These are phyloP conservation scores for Bos taurus DNA, from an alignment of 2,113 vertebrate species.

Conservation along the genomic window DNA sequence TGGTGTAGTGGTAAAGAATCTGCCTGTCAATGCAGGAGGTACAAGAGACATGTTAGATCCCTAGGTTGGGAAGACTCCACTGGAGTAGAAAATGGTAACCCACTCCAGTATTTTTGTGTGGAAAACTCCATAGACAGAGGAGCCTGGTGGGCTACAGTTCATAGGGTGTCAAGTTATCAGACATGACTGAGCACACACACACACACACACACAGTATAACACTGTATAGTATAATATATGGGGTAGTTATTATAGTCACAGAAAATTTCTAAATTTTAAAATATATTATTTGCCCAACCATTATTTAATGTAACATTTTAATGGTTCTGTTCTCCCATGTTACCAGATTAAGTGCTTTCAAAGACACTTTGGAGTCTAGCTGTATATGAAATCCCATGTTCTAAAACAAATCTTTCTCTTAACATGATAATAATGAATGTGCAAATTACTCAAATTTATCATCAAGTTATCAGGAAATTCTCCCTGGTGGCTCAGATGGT, in stretches of 20 bases:
- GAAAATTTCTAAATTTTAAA: neutral
- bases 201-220: neutral
- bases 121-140: neutral
- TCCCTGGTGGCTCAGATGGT: neutral
- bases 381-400: neutral
- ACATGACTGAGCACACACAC: neutral
- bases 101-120: neutral
- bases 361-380: neutral
- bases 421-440: neutral
- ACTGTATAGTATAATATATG: neutral
- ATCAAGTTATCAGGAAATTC: neutral
- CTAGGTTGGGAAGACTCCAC: neutral
- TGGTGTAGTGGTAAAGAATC: neutral
- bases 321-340: neutral
- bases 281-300: neutral
- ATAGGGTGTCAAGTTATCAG: neutral
- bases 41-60: neutral
- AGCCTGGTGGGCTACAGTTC: neutral
- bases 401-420: neutral
- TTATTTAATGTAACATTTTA: neutral
- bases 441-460: neutral
- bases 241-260: neutral
- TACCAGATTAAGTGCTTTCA: neutral
- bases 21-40: neutral
- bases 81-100: neutral